phyloP scores from a whole-genome alignment of 2,888 invertebrate species.

The Strigamia transsilvanica region DNA sequence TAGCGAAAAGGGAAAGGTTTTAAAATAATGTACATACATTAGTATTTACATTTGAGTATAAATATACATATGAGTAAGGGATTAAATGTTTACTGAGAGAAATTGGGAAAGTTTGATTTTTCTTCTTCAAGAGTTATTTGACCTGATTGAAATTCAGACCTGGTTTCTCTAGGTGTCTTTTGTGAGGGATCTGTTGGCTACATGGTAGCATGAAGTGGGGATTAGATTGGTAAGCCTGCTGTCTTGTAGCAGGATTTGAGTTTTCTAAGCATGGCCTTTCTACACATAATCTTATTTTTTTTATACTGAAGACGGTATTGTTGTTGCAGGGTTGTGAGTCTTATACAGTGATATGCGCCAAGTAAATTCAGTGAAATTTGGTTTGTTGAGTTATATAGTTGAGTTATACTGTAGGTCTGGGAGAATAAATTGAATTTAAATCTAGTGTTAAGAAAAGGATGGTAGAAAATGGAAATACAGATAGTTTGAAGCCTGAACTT shows the following conservation, averaged over 20 bases:
- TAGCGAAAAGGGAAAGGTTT: not conserved
- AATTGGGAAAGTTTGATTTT: constrained; percentile 21
- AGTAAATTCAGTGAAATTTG: constrained; percentile 18
- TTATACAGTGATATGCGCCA: not conserved
- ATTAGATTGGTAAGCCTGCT: constrained; percentile 32
- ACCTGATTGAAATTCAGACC: constrained; percentile 36
- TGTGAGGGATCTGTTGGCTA: constrained; percentile 23
- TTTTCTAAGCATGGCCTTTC: not conserved
- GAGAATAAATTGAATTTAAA: constrained; percentile 1
- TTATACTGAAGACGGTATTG: not conserved
- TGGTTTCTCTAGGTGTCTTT: constrained; percentile 28
- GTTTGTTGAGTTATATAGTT: not conserved
- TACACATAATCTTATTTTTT: constrained; percentile 35
- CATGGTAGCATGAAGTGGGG: constrained; percentile 33
- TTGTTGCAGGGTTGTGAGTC: not conserved
- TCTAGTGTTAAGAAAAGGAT: not conserved
- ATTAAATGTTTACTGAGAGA: not conserved
- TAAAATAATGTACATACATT: not conserved
- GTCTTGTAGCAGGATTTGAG: constrained; percentile 41
- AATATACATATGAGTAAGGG: not conserved
- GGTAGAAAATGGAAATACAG: not conserved
- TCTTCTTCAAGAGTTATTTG: not conserved
- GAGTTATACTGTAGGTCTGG: not conserved
- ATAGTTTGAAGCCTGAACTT: not conserved
- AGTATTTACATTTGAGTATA: not conserved